A percentile compares a stretch with the other conserved stretches of the same genome.
Conservation (phyloP, 2,888 invertebrate species). For the Entomobrya multifasciata region DNA sequence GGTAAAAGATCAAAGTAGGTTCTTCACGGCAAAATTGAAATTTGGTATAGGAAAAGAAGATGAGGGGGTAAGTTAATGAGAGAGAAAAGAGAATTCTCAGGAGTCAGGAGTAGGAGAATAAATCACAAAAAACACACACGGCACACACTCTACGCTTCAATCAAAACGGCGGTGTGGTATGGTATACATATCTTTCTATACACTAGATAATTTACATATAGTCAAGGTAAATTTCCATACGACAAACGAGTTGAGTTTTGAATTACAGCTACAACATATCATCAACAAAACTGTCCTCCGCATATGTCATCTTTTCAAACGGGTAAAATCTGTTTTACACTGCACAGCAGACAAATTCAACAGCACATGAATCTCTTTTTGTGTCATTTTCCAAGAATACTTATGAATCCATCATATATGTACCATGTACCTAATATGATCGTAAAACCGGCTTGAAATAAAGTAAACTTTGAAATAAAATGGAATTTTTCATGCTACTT, state of each 20-base stretch:
- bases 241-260: not conserved
- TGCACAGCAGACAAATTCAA: not conserved
- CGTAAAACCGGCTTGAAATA: too few relatives aligned
- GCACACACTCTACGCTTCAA: not conserved
- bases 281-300: not conserved
- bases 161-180: constrained; percentile 11
- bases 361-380: not conserved
- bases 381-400: constrained; percentile 15
- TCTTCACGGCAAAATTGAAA: not conserved
- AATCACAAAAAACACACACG: not conserved
- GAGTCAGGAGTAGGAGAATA: too few relatives aligned
- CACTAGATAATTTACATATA: not conserved
- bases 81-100: constrained; percentile 19
- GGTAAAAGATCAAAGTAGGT: not conserved
- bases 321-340: not conserved
- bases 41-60: not conserved
- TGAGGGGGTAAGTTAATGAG: constrained; percentile 10
- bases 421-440: too few relatives aligned
- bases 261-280: not conserved
- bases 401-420: constrained; percentile 28
- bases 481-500: not conserved
- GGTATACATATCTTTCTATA: not conserved
- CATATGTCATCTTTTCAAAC: constrained; percentile 1
- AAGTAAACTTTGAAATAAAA: not conserved
- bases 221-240: not conserved